These are phyloP conservation scores for Tupiocoris notatus DNA, from an alignment of 2,888 invertebrate species.

Conservation along the genomic window DNA sequence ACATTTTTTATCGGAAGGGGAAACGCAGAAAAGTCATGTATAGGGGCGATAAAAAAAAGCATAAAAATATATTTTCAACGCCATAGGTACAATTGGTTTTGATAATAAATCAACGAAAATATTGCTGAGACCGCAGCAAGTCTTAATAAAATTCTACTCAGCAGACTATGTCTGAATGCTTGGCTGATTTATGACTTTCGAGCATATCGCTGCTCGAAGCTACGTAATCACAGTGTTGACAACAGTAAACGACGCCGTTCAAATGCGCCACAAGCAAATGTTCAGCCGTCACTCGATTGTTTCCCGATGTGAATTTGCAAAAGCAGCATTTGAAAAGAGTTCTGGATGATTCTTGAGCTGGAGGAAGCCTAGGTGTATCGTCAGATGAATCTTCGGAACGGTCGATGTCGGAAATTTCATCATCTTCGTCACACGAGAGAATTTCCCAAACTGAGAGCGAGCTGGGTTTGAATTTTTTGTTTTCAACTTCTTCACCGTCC, in stretches of 20 bases:
- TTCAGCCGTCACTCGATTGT: background rate
- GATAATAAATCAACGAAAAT: background rate
- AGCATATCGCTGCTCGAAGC: background rate
- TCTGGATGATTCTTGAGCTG: background rate
- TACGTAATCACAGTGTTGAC: conserved; percentile 7
- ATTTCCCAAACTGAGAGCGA: too few relatives aligned
- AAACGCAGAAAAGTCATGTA: too few relatives aligned
- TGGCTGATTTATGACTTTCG: conserved; percentile 1
- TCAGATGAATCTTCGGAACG: conserved; percentile 1
- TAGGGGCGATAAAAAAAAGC: too few relatives aligned
- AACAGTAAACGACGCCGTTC: background rate
- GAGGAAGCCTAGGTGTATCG: too few relatives aligned
- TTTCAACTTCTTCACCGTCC: too few relatives aligned
- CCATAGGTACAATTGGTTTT: background rate
- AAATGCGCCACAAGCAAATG: conserved; percentile 1
- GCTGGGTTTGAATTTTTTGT: too few relatives aligned
- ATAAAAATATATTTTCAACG: conserved; percentile 2
- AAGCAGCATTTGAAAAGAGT: conserved; percentile 14
- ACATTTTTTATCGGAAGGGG: too few relatives aligned
- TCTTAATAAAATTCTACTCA: too few relatives aligned
- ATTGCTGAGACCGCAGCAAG: too few relatives aligned
- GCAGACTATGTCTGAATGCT: too few relatives aligned
- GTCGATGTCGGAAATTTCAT: conserved; percentile 1
- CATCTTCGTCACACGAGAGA: background rate
- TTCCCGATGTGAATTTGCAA: conserved; percentile 1